Percentiles rank a stretch among this genome's conserved stretches.
These are phyloP conservation scores for Coracopsis vasa DNA, from an alignment of 2,113 vertebrate genomes.

Conservation along the genomic window DNA sequence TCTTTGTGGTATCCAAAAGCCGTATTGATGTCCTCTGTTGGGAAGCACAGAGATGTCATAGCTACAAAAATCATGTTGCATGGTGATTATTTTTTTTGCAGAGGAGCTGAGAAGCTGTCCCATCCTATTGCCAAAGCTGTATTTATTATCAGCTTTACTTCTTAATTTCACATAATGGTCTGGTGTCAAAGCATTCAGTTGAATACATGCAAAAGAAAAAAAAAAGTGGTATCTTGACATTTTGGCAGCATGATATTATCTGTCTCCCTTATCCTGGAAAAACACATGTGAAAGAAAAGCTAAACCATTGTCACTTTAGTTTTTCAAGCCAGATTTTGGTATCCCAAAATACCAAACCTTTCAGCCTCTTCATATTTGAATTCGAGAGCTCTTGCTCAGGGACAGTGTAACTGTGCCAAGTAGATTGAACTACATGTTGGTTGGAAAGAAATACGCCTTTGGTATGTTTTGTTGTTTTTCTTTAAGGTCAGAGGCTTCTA, in stretches of 20 bases:
- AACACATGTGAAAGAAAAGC: background rate
- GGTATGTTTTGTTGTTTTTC: background rate
- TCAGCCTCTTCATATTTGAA: background rate
- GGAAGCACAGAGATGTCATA: background rate
- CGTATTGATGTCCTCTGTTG: background rate
- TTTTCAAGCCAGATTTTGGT: background rate
- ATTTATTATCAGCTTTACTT: background rate
- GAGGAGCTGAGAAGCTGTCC: background rate
- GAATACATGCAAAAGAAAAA: background rate
- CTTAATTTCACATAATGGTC: background rate
- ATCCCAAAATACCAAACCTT: background rate
- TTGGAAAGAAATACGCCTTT: background rate
- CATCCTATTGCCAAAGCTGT: background rate
- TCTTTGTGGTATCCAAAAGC: background rate
- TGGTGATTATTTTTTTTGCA: background rate
- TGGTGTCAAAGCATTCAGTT: background rate
- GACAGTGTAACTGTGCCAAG: background rate
- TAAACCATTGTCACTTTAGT: background rate
- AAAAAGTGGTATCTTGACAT: background rate
- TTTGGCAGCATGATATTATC: background rate
- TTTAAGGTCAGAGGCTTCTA: background rate
- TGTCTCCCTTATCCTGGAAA: background rate
- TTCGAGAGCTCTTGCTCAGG: background rate
- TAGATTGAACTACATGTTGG: background rate
- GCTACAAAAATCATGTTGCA: background rate